phyloP scores from a whole-genome alignment of 2,888 invertebrate species.

The Anthophora plumipes region DNA sequence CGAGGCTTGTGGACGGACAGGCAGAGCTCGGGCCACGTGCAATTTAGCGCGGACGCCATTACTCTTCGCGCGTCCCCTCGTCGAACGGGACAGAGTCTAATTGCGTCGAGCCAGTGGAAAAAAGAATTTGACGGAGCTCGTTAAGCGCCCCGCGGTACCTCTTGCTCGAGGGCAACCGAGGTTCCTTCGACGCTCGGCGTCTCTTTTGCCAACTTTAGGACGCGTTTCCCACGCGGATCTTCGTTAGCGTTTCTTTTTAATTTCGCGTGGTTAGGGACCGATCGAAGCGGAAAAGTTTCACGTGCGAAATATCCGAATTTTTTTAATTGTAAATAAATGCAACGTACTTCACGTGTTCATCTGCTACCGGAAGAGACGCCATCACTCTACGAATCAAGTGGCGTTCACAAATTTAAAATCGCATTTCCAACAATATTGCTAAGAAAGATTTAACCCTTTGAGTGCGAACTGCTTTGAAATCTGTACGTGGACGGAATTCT shows the following conservation, averaged over 20 bases:
- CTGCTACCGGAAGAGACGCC: too few relatives aligned
- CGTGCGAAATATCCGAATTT: too few relatives aligned
- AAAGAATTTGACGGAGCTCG: constrained; percentile 72
- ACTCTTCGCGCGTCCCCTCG: constrained; percentile 72
- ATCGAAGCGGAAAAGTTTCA: too few relatives aligned
- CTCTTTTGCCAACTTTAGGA: constrained; percentile 22
- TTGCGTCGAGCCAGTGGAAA: constrained; percentile 65
- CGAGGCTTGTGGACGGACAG: constrained; percentile 47
- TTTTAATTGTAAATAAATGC: too few relatives aligned
- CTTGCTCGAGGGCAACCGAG: constrained; percentile 41
- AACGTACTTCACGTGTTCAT: too few relatives aligned
- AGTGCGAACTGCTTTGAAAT: too few relatives aligned
- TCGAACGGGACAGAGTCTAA: constrained; percentile 74
- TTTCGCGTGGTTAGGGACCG: too few relatives aligned
- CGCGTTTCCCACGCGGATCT: constrained; percentile 44
- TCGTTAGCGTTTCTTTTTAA: not conserved
- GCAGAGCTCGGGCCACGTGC: constrained; percentile 63
- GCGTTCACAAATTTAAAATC: too few relatives aligned
- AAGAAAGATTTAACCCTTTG: too few relatives aligned
- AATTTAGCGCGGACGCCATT: constrained; percentile 70
- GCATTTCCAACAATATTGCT: too few relatives aligned
- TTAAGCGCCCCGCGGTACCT: constrained; percentile 68
- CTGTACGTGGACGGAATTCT: too few relatives aligned
- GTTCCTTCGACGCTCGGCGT: constrained; percentile 34
- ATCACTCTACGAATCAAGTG: too few relatives aligned